These are phyloP conservation scores for Pedicia rivosa DNA, from an alignment of 2,888 invertebrate genomes.

Conservation along the genomic window DNA sequence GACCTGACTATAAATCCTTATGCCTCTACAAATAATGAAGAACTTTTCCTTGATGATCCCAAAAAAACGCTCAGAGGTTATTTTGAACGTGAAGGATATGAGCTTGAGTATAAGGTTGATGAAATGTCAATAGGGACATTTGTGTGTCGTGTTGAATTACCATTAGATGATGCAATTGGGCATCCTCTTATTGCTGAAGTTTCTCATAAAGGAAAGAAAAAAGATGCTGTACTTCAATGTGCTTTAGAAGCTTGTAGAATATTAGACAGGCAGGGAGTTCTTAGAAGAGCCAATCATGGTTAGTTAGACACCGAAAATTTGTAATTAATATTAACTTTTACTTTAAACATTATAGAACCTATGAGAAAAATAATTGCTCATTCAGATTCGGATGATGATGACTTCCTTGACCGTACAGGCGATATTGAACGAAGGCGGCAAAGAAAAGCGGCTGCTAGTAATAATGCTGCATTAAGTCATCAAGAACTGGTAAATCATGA, in stretches of 20 bases:
- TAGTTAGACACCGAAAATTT: conserved; percentile 14
- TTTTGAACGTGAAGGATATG: conserved; percentile 84
- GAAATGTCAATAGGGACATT: conserved; percentile 78
- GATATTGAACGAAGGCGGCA: conserved; percentile 74
- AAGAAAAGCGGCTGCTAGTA: conserved; percentile 32
- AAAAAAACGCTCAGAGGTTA: conserved; percentile 87
- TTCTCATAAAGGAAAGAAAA: conserved; percentile 80
- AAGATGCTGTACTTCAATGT: conserved; percentile 83
- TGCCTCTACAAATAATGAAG: conserved; percentile 68
- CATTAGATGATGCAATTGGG: conserved; percentile 62
- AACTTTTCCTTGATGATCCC: conserved; percentile 83
- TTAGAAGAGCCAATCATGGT: conserved; percentile 80
- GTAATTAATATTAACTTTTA: conserved; percentile 1
- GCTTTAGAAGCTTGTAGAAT: conserved; percentile 89
- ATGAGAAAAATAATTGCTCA: conserved; percentile 62
- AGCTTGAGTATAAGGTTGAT: conserved; percentile 70
- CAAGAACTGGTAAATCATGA: conserved; percentile 40
- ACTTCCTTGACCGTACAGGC: conserved; percentile 89
- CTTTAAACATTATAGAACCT: conserved; percentile 40
- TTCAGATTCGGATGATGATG: conserved; percentile 84
- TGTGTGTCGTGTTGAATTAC: conserved; percentile 66
- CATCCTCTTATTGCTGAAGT: conserved; percentile 70
- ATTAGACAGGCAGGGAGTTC: conserved; percentile 71
- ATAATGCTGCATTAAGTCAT: conserved; percentile 37
- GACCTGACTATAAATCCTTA: conserved; percentile 73